Evolutionary conservation across 2,888 invertebrate species (phyloP).

Genomic region (Caenorhabditis parvicauda): DNA sequence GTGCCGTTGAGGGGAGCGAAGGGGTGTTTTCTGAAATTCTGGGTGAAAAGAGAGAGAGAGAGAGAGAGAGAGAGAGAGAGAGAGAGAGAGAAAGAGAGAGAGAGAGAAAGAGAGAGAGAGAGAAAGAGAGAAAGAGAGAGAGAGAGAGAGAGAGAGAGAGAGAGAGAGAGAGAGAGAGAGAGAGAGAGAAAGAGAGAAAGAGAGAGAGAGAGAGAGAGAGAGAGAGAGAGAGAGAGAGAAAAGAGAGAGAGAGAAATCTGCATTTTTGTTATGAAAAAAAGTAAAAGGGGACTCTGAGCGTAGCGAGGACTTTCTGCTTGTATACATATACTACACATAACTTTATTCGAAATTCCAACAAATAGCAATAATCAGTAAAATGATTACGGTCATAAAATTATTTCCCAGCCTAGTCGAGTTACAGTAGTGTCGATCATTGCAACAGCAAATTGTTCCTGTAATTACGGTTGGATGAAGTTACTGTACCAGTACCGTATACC

Average conservation of each 20-base stretch:
- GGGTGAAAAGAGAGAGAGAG: slow-evolving; percentile 1
- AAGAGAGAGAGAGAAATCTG: slow-evolving; percentile 1
- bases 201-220: background rate
- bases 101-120: background rate
- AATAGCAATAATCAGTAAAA: no score
- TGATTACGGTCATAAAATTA: no score
- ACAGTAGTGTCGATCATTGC: slow-evolving; percentile 44
- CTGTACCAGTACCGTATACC: slow-evolving; percentile 13
- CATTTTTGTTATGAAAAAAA: background rate
- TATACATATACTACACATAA: no score
- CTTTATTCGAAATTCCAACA: no score
- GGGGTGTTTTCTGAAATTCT: slow-evolving; percentile 78
- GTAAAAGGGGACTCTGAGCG: background rate
- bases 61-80: slow-evolving; percentile 4
- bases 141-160: slow-evolving; percentile 2
- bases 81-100: background rate
- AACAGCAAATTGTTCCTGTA: slow-evolving; percentile 39
- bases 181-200: background rate
- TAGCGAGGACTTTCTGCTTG: no score
- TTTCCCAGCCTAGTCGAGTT: slow-evolving; percentile 23
- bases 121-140: background rate
- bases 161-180: background rate
- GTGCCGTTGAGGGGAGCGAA: slow-evolving; percentile 92
- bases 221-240: background rate
- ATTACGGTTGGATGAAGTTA: background rate